Evolutionary conservation across 2,888 invertebrate species (phyloP).

Genomic region (Alloplasta piceator): DNA sequence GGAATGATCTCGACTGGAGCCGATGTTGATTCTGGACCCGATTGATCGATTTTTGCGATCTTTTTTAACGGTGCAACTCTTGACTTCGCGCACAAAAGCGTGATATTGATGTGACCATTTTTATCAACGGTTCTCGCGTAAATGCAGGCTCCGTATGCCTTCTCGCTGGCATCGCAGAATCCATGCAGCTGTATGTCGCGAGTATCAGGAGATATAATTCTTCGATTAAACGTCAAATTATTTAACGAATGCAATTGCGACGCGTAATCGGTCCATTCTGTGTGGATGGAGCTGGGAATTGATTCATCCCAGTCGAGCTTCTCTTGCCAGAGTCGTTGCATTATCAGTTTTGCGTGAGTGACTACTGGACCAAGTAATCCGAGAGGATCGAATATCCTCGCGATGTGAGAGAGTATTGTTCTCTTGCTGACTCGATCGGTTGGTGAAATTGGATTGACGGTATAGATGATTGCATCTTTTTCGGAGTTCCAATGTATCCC

Average conservation of each 20-base stretch:
- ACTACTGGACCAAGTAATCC: conserved; percentile 67
- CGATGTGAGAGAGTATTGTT: conserved; percentile 66
- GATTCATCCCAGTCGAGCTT: conserved; percentile 69
- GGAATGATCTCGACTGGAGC: neutral
- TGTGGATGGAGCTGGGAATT: conserved; percentile 53
- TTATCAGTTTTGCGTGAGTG: conserved; percentile 63
- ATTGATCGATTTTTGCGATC: neutral
- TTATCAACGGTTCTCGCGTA: conserved; percentile 20
- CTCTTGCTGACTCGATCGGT: conserved; percentile 56
- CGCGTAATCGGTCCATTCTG: conserved; percentile 55
- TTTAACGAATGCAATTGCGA: conserved; percentile 55
- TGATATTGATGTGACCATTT: neutral
- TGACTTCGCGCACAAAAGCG: conserved; percentile 26
- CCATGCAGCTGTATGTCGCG: conserved; percentile 62
- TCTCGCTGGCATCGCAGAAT: too few species aligned
- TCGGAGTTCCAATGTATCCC: conserved; percentile 46
- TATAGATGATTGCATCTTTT: conserved; percentile 31
- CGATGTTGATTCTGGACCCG: conserved; percentile 7
- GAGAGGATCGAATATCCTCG: conserved; percentile 68
- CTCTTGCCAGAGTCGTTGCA: conserved; percentile 67
- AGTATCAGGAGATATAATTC: conserved; percentile 33
- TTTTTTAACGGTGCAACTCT: conserved; percentile 34
- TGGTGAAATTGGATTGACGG: conserved; percentile 16
- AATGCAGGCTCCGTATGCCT: conserved; percentile 66
- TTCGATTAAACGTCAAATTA: conserved; percentile 56